These are phyloP conservation scores for Engraulis encrasicolus DNA, from an alignment of 2,113 vertebrate species.

Conservation along the genomic window DNA sequence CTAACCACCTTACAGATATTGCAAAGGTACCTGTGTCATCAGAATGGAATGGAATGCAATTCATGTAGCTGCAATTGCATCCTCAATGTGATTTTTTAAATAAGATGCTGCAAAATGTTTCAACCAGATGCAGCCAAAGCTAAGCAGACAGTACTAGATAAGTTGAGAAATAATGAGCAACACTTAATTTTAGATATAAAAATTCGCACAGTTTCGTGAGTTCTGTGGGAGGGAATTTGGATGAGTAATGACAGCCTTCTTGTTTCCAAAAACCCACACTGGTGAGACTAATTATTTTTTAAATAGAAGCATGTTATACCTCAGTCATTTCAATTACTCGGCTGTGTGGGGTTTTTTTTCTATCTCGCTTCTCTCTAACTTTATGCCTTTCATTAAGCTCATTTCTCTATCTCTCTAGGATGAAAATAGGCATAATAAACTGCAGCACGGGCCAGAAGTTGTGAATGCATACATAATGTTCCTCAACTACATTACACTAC, in stretches of 20 bases:
- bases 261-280: neutral
- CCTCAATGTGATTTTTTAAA: neutral
- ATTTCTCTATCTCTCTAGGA: neutral
- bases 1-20: too few species aligned
- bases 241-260: neutral
- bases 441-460: neutral
- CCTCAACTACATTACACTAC: neutral
- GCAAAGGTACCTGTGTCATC: neutral
- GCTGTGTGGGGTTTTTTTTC: too few species aligned
- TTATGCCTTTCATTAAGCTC: neutral
- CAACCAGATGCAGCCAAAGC: neutral
- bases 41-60: neutral
- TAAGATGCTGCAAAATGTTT: too few species aligned
- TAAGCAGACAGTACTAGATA: neutral
- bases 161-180: too few species aligned
- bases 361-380: neutral
- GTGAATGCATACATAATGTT: neutral
- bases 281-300: neutral
- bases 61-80: neutral
- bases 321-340: neutral
- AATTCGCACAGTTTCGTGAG: neutral
- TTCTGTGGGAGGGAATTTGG: neutral
- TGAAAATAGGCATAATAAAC: neutral
- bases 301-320: neutral
- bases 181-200: neutral